Evolutionary conservation across 2,797 vertebrate species (phyloP), one percentile per base, ranked within the genome.

Genomic region (Selene dorsalis): DNA sequence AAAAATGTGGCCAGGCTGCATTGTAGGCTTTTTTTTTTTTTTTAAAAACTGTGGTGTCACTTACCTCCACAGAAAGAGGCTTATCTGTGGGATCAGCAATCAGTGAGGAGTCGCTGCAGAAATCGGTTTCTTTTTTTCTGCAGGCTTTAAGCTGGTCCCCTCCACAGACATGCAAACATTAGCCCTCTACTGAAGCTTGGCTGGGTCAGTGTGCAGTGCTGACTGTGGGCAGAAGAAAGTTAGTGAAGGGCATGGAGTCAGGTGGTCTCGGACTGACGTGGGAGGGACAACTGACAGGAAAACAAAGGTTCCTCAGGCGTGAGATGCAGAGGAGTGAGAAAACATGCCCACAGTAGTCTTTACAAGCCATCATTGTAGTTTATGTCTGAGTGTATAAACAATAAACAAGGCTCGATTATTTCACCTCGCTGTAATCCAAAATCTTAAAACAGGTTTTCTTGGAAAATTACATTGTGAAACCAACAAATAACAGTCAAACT

Each of bases 1-100:
- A 87, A 87, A 89, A 89, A 92, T 94, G 89, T 78, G 64, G 80
- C 83, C 11, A 0, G 69, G 56, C 88, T 75, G 80, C 91, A 92
- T 92, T 91, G 80, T 58, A 32, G 8, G 35, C 24, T 58, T 82
- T 35, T 35, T 35, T 35, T 88, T 88, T 69, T n/a, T 2, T 43
- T 43, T 45, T 43, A n/a, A 1, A 20, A 71, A 56, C 43, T 57
- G 32, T 47, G 66, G 74, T 80, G 58, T 90, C 69, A 74, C 73
- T 75, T 73, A 68, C 69, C 48, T 72, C 17, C 24, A 50, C 4
- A 1, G 72, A 88, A 75, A 72, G 30, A 60, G 58, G 62, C 38
- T 64, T 85, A 89, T 90, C 74, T 56, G 28, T 85, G 20, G 59
- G 59, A 91, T 90, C 79, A 75, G 83, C 71, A 77, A 71, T 83